Conservation (phyloP, 2,797 vertebrate genomes). For the Semotilus atromaculatus region DNA sequence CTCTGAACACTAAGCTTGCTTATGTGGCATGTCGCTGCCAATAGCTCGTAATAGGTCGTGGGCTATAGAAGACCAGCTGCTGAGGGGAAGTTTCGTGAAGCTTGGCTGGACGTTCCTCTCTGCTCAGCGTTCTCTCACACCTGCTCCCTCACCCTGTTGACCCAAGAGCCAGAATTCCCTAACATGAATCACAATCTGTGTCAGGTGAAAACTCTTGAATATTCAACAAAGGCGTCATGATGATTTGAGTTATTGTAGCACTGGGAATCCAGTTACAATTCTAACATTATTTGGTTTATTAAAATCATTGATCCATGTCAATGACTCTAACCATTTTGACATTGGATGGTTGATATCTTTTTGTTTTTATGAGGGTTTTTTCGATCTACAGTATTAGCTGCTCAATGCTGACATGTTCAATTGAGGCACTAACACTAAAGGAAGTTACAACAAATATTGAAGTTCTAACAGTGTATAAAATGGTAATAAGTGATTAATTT, state of each 20-base stretch:
- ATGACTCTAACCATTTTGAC: not conserved
- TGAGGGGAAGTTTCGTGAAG: slow-evolving; percentile 8
- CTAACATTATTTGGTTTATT: not conserved
- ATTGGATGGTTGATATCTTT: not conserved
- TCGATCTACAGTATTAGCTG: not conserved
- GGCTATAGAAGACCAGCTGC: slow-evolving; percentile 38
- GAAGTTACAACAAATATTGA: not conserved
- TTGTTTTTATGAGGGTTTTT: not conserved
- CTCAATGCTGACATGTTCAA: not conserved
- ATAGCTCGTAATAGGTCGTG: not conserved
- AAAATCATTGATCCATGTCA: not conserved
- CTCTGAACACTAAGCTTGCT: not conserved
- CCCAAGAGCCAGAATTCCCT: slow-evolving; percentile 2
- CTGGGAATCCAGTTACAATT: not conserved
- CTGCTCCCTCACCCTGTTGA: slow-evolving; percentile 14
- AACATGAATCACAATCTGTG: slow-evolving; percentile 6
- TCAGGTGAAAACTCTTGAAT: slow-evolving; percentile 8
- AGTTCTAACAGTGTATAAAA: slow-evolving; percentile 3
- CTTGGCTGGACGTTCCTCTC: not conserved
- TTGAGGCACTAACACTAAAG: not conserved
- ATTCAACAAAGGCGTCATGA: not conserved
- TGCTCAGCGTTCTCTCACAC: slow-evolving; percentile 17
- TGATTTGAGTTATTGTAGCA: not conserved
- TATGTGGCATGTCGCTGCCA: not conserved
- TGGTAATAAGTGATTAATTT: not conserved